A percentile compares a stretch with the other conserved stretches of the same genome.
These are phyloP conservation scores for Vandiemenella viatica DNA, from an alignment of 2,888 invertebrate genomes.

Conservation along the genomic window DNA sequence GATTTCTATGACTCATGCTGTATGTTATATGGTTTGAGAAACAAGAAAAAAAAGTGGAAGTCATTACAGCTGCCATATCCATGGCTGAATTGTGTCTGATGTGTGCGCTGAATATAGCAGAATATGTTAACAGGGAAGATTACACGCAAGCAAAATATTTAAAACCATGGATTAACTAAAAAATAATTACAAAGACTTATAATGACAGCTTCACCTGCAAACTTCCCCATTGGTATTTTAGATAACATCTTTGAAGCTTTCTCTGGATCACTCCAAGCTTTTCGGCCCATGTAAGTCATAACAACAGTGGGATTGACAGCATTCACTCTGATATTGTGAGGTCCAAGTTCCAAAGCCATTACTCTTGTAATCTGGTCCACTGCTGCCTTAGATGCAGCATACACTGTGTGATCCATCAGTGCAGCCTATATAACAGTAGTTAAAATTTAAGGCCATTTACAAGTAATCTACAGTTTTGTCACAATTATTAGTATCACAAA, in stretches of 20 bases:
- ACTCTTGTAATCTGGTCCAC: constrained; percentile 69
- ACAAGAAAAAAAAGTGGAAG: too few relatives aligned
- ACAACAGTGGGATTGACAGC: constrained; percentile 89
- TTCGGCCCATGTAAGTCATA: constrained; percentile 76
- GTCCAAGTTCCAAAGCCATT: constrained; percentile 77
- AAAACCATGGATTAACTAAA: neutral
- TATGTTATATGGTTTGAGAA: too few relatives aligned
- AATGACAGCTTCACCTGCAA: constrained; percentile 65
- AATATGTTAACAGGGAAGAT: too few relatives aligned
- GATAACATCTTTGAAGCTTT: constrained; percentile 55
- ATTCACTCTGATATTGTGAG: constrained; percentile 71
- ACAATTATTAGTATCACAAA: too few relatives aligned
- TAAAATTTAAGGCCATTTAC: too few relatives aligned
- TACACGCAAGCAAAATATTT: too few relatives aligned
- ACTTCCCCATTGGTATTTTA: constrained; percentile 66
- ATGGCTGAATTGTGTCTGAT: too few relatives aligned
- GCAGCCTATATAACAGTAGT: constrained; percentile 49
- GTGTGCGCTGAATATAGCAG: too few relatives aligned
- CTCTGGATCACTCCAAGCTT: constrained; percentile 69
- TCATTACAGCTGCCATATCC: too few relatives aligned
- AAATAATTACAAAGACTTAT: neutral
- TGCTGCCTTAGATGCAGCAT: constrained; percentile 78
- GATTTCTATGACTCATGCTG: too few relatives aligned
- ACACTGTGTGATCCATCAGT: constrained; percentile 58
- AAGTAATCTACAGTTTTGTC: too few relatives aligned